phyloP scores from a whole-genome alignment of 2,888 invertebrate species.

The Leptopilina syphax region DNA sequence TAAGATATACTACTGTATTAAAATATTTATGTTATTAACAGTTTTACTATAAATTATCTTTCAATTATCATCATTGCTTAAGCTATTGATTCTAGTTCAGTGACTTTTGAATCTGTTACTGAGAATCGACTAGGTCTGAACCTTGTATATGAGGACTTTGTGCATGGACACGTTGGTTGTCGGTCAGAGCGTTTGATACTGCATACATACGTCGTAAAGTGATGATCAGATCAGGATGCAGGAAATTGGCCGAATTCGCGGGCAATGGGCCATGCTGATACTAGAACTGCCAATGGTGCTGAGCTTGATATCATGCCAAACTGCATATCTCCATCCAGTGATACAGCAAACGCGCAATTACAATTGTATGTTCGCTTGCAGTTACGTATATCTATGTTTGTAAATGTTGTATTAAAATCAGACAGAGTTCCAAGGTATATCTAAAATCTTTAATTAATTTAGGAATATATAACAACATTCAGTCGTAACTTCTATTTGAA shows the following conservation, averaged over 20 bases:
- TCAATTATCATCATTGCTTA: not conserved
- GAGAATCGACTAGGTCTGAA: not conserved
- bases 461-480: no score
- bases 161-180: not conserved
- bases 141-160: conserved; percentile 19
- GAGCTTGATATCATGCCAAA: conserved; percentile 60
- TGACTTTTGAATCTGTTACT: conserved; percentile 1
- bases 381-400: no score
- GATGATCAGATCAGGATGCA: conserved; percentile 75
- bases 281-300: conserved; percentile 56
- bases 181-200: conserved; percentile 25
- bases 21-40: no score
- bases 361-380: not conserved
- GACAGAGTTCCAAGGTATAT: no score
- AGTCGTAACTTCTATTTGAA: no score
- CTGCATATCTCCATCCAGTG: conserved; percentile 13
- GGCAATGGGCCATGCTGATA: conserved; percentile 76
- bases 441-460: no score
- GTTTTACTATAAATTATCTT: not conserved
- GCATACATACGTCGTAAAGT: conserved; percentile 75
- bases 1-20: no score
- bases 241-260: conserved; percentile 76
- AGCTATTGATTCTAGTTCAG: not conserved
- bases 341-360: conserved; percentile 34
- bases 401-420: no score